Base-by-base conservation (phyloP, 2,797 vertebrate species). In the Pseudopleuronectes americanus region DNA sequence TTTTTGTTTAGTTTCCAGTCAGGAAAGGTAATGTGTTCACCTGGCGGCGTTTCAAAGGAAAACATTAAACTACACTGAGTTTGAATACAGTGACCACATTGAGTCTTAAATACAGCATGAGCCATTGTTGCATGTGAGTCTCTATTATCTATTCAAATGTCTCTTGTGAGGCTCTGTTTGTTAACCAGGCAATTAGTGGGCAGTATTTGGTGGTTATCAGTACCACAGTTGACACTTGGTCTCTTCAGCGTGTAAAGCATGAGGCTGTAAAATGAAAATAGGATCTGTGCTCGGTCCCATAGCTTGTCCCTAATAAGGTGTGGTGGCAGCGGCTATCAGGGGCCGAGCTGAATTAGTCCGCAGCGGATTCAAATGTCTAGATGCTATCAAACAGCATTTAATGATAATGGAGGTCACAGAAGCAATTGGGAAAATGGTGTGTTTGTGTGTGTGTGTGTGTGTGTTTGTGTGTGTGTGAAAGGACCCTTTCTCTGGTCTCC, bases 191-290 rank as follows among this genome's bases (percentile, higher is more conserved):
- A 88, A 89, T 87, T 90, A 87, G 76, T 60, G 0, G 71, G 59
- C 81, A 57, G 85, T 81, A 82, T 84, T 83, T 66, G 72, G 73
- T 68, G 74, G 78, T 87, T 90, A 92, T 92, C 90, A 76, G 83
- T 38, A 59, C 69, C 70, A 23, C 64, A 45, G 84, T 72, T 79
- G 84, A 91, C 88, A 87, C 80, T 85, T 56, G 76, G 60, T 79
- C 76, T 80, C 84, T 71, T 84, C 81, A 83, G 64, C 68, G 68
- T 64, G 77, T 85, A 78, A 90, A 90, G 78, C 76, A 87, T 45
- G 86, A 91, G 85, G 88, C 88, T 71, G 84, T 89, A 90, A 92
- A 92, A 90, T 88, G 88, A 83, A 91, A 91, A 91, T 89, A 78
- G 78, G 76, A 76, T 85, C 75, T 13, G 74, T 55, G 80, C 74